Evolutionary conservation across 2,888 invertebrate genomes (phyloP), one percentile per base, ranked within the genome.

Genomic region (Trissonchulus sp.): DNA sequence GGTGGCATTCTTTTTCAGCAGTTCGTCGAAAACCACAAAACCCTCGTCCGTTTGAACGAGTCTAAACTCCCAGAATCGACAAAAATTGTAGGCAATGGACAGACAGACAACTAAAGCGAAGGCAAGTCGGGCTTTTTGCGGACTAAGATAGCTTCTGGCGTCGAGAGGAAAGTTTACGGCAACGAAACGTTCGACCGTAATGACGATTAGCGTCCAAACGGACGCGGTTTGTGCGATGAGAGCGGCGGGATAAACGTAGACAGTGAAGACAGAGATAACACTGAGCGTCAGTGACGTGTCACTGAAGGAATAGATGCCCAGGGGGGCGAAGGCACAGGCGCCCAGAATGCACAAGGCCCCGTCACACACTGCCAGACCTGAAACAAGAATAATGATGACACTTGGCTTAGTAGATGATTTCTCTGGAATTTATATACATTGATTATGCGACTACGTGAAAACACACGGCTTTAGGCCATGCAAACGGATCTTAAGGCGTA

Each of bases 131-230:
- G 65, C 65, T 8, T 63, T 63, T 63, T 28, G 3, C 15, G 65
- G 65, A 48, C 48, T 48, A 15, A 48, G 23, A 48, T 15, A 48
- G 48, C 48, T 48, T 8, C 48, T 8, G 23, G 48, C 48, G 23
- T 48, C 8, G 23, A 48, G 48, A 8, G 74, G 74, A 74, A 73
- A 63, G 28, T 31, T 30, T 23, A 74, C 74, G 3, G 74, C 74
- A 68, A 74, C 18, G 31, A 68, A 74, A 2, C 74, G 63, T 30
- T 74, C 74, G 2, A 74, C 69, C n/a, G 74, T 74, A 3, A 74
- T 74, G 3, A 74, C 34, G 31, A 74, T 28, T 15, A 74, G 34
- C 28, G 74, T 74, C 74, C 74, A 74, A 18, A 74, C 74, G 23
- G 74, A 74, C 18, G 74, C 74, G 2, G 71, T 74, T 33, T 74